Percentiles rank a stretch among this genome's conserved stretches.
These are phyloP conservation scores for Tenthredo livida DNA, from an alignment of 2,888 invertebrate genomes.

Conservation along the genomic window DNA sequence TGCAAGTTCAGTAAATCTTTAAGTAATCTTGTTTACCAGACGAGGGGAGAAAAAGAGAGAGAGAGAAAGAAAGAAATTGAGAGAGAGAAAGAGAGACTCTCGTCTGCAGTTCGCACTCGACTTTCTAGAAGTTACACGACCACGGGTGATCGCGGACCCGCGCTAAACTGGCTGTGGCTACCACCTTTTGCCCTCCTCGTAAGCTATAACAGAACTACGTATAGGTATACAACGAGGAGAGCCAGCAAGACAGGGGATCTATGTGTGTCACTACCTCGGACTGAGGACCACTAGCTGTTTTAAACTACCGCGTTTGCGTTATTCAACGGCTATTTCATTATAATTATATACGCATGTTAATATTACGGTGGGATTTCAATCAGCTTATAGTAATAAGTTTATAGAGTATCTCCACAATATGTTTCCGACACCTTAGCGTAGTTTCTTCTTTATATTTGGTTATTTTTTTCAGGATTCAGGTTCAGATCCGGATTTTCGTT, in stretches of 20 bases:
- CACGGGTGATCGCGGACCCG: neutral
- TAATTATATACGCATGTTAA: neutral
- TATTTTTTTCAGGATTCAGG: neutral
- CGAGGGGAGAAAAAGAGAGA: neutral
- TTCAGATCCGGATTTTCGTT: slow-evolving; percentile 19
- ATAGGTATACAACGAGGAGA: neutral
- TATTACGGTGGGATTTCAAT: neutral
- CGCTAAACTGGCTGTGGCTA: slow-evolving; percentile 4
- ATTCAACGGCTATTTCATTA: neutral
- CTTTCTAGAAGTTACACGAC: slow-evolving; percentile 39
- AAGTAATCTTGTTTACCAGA: slow-evolving; percentile 29
- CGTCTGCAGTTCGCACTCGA: slow-evolving; percentile 31
- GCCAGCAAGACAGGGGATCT: neutral
- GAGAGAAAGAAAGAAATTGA: neutral
- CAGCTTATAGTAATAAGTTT: neutral
- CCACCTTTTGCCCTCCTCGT: slow-evolving; percentile 8
- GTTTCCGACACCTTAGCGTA: neutral
- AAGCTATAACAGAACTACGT: neutral
- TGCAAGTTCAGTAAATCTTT: neutral
- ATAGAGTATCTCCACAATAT: neutral
- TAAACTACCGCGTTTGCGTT: too few species aligned
- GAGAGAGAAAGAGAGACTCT: neutral
- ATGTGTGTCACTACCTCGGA: slow-evolving; percentile 26
- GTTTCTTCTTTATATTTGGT: neutral
- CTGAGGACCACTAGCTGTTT: neutral